Percentiles rank a stretch among this genome's conserved stretches.
Evolutionary conservation across 2,888 invertebrate species (phyloP).

Genomic region (Ormyrus nitidulus): DNA sequence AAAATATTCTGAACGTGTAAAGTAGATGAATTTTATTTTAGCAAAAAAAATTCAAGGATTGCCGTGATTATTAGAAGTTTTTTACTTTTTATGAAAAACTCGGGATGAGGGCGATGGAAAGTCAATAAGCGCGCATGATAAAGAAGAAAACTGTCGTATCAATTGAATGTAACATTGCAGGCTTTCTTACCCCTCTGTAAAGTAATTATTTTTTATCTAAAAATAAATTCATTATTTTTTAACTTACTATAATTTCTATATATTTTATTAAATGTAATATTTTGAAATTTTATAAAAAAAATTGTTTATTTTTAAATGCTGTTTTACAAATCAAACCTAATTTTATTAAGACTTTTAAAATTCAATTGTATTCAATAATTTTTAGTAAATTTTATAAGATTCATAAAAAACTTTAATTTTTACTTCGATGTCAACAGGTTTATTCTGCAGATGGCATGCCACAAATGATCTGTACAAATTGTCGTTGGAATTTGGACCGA

Average conservation of each 20-base stretch:
- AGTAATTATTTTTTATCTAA: background rate
- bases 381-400: conserved; percentile 4
- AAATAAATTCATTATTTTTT: background rate
- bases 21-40: too few species aligned
- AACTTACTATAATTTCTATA: background rate
- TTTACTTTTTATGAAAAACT: too few species aligned
- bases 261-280: too few species aligned
- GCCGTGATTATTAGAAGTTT: too few species aligned
- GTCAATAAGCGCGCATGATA: conserved; percentile 30
- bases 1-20: too few species aligned
- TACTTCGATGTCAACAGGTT: conserved; percentile 62
- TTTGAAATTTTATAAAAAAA: too few species aligned
- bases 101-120: background rate
- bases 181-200: background rate
- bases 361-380: background rate
- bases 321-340: background rate
- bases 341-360: background rate
- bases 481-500: conserved; percentile 82
- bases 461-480: conserved; percentile 82
- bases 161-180: conserved; percentile 48
- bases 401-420: conserved; percentile 19
- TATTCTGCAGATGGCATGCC: conserved; percentile 83
- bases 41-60: too few species aligned
- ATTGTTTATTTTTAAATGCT: too few species aligned
- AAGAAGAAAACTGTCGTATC: conserved; percentile 46